phyloP scores from a whole-genome alignment of 2,888 invertebrate species.

The Eupithecia insigniata region DNA sequence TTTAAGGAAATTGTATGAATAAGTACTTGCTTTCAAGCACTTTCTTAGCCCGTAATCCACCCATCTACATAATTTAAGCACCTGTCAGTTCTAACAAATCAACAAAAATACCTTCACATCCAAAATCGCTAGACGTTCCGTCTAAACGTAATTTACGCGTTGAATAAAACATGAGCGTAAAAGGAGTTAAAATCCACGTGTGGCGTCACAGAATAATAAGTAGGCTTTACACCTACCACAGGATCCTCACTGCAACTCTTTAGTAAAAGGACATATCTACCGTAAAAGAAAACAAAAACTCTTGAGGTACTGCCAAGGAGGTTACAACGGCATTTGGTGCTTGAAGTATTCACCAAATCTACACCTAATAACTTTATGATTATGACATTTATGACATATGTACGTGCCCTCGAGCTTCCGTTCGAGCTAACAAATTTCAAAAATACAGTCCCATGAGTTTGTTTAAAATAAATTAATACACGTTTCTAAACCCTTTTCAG shows the following conservation, averaged over 20 bases:
- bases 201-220: slow-evolving; percentile 24
- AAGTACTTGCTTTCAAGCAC: neutral
- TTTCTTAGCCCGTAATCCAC: neutral
- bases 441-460: too few relatives aligned
- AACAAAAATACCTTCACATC: slow-evolving; percentile 22
- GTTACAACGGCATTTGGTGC: neutral
- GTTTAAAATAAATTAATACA: too few relatives aligned
- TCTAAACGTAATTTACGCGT: slow-evolving; percentile 48
- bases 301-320: neutral
- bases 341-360: neutral
- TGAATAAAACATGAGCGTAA: slow-evolving; percentile 59
- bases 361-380: neutral
- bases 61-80: slow-evolving; percentile 14
- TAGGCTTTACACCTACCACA: slow-evolving; percentile 7
- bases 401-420: neutral
- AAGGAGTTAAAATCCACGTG: slow-evolving; percentile 54
- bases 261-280: neutral
- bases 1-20: neutral
- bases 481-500: too few relatives aligned
- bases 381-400: too few relatives aligned
- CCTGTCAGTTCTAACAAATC: slow-evolving; percentile 14
- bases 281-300: neutral
- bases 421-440: neutral
- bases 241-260: neutral
- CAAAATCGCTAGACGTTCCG: slow-evolving; percentile 37